phyloP scores from a whole-genome alignment of 2,797 vertebrate genomes.

The Halcyon leucocephala region DNA sequence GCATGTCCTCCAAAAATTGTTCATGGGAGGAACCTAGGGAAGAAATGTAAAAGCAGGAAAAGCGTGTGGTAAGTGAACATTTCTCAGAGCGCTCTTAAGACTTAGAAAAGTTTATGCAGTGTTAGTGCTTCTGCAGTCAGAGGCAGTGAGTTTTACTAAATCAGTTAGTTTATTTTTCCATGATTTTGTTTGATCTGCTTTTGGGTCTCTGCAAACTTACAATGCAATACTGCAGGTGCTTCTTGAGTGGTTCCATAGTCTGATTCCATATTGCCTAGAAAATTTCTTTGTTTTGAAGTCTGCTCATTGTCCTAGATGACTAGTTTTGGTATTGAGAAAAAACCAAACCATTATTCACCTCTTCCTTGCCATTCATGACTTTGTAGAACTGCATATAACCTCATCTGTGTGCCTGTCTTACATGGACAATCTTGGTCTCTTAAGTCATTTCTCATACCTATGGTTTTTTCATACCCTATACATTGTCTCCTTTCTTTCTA shows the following conservation, averaged over 20 bases:
- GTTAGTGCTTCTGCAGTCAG: not conserved
- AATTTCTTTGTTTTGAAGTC: not conserved
- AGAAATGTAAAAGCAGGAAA: not conserved
- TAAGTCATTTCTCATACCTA: not conserved
- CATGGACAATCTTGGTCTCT: not conserved
- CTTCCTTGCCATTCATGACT: not conserved
- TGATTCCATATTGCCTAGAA: not conserved
- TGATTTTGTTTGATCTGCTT: no score
- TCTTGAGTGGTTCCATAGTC: not conserved
- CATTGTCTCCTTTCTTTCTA: not conserved
- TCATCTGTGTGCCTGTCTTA: not conserved
- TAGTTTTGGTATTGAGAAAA: not conserved
- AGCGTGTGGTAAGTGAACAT: not conserved
- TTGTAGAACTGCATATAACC: not conserved
- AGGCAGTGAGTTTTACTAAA: not conserved
- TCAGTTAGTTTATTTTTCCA: not conserved
- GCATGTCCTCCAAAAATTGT: not conserved
- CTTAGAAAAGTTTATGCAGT: not conserved
- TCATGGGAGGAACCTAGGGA: not conserved
- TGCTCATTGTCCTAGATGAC: accelerated
- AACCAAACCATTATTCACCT: not conserved
- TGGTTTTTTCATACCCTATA: accelerated
- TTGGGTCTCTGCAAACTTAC: not conserved
- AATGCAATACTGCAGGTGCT: no score
- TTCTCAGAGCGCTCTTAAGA: not conserved